Evolutionary conservation across 2,888 invertebrate genomes (phyloP).

Genomic region (Harpalus rubripes): DNA sequence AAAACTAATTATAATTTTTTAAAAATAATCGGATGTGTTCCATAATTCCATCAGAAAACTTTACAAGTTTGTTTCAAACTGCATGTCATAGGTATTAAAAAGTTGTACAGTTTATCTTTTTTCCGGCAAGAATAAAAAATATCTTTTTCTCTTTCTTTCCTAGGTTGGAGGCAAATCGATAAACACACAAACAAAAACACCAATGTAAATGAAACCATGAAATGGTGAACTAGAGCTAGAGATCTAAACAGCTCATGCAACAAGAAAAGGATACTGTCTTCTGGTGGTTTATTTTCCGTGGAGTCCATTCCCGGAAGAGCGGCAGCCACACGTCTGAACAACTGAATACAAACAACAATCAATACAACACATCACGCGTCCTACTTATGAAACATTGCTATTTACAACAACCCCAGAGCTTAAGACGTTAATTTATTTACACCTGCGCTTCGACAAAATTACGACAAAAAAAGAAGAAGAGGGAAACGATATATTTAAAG

Average conservation of each 20-base stretch:
- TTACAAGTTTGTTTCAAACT: too few relatives aligned
- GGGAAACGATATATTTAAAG: neutral
- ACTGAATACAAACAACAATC: constrained; percentile 78
- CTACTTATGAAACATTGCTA: neutral
- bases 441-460: neutral
- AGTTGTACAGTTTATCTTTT: too few relatives aligned
- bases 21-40: too few relatives aligned
- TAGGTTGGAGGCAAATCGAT: neutral
- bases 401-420: neutral
- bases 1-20: too few relatives aligned
- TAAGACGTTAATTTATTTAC: neutral
- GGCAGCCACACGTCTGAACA: constrained; percentile 98
- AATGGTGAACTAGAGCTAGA: constrained; percentile 46
- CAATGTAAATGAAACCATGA: constrained; percentile 35
- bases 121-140: neutral
- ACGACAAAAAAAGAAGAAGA: neutral
- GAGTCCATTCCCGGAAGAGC: constrained; percentile 99
- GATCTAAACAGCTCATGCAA: constrained; percentile 71
- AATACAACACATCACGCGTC: neutral
- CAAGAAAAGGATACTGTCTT: constrained; percentile 94
- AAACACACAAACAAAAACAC: constrained; percentile 66
- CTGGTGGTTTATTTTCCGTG: constrained; percentile 95
- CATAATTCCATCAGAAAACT: too few relatives aligned
- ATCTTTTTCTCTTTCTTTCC: neutral
- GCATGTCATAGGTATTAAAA: too few relatives aligned